Evolutionary conservation across 2,888 invertebrate genomes (phyloP), one percentile per base, ranked within the genome.

Genomic region (Protula sp.): DNA sequence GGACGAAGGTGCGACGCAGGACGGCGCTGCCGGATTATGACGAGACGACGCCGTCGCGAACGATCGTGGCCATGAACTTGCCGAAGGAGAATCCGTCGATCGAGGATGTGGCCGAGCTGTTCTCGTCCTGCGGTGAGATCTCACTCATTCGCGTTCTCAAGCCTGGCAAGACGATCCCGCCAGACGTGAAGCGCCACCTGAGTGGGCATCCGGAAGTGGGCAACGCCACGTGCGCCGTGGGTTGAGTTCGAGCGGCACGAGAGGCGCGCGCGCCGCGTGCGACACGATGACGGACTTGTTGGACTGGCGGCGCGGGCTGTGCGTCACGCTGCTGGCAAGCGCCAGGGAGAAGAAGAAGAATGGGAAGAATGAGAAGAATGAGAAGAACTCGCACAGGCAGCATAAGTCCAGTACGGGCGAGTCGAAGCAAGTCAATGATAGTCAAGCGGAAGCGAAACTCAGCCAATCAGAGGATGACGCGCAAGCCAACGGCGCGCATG

Each of bases 201-300:
- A 89, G 90, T 75, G 93, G 92, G 77, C 91, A 92, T 76, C 92
- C 93, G 27, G 91, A 91, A 75, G 85, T 94, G 77, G 89, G 89
- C 67, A 89, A 89, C 72, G 87, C 89, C 48, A 65, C 82, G 88
- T 92, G 77, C 92, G 94, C 94, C 22, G 84, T 94, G 70, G n/a
- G 88, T 94, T 47, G 94, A 95, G 82, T 95, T 92, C 78, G 89
- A 91, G 56, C 87, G 89, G 69, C 91, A 92, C 0, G 90, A 91
- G 68, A 87, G 89, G n/a, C 19, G 94, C 94, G 0, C 86, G 91
- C 70, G 87, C 87, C 61, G 93, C 94, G 0, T 85, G 89, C 57
- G 86, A 88, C 38, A 68, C 66, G 19, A 69, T 78, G 71, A 71
- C 67, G 26, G 68, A 69, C 53, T 72, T 67, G 50, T 72, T 75